Evolutionary conservation across 2,797 vertebrate genomes (phyloP).

Genomic region (Molossus alvarezi): DNA sequence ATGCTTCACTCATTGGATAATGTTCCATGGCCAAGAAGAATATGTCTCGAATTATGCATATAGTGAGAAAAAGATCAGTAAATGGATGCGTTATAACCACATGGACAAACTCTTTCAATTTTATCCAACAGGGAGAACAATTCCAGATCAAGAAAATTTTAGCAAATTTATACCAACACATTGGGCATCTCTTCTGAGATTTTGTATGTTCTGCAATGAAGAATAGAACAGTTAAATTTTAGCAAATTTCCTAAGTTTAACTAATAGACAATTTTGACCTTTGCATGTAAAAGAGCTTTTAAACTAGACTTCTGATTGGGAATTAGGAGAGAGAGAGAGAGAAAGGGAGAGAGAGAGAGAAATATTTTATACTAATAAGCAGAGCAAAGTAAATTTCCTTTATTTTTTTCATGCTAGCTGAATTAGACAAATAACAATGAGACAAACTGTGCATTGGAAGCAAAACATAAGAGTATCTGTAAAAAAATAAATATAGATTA

Average conservation of each 20-base stretch:
- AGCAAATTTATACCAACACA: constrained; percentile 92
- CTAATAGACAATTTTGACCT: background rate
- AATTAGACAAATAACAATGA: constrained; percentile 22
- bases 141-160: constrained; percentile 93
- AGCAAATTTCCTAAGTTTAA: constrained; percentile 21
- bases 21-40: constrained; percentile 94
- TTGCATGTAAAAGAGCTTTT: background rate
- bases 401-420: background rate
- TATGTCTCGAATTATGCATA: constrained; percentile 94
- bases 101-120: constrained; percentile 90
- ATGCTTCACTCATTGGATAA: constrained; percentile 85
- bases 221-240: constrained; percentile 31
- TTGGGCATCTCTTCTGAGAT: constrained; percentile 91
- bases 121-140: constrained; percentile 92
- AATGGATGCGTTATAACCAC: constrained; percentile 94
- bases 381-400: background rate
- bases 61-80: constrained; percentile 92
- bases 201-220: constrained; percentile 91
- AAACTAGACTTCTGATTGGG: background rate
- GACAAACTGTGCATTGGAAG: background rate
- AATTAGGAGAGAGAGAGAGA: background rate
- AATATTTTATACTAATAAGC: constrained; percentile 20
- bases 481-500: constrained; percentile 21
- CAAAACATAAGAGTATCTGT: background rate
- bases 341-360: background rate